Conservation (phyloP, 2,797 vertebrate genomes). For the Ataeniobius toweri region DNA sequence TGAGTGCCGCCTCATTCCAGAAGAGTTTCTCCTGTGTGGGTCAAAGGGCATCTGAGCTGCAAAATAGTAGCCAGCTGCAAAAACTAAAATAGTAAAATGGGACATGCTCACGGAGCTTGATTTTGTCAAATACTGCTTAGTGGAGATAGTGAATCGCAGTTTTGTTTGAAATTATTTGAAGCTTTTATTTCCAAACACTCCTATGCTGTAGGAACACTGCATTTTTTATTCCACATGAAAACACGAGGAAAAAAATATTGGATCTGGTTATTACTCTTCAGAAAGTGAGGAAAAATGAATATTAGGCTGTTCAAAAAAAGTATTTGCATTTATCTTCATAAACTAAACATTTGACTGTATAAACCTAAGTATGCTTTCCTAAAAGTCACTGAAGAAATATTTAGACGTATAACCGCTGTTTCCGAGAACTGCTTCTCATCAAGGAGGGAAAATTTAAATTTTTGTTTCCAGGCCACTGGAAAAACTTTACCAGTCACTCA, state of each 20-base stretch:
- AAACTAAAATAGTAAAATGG: conserved; percentile 32
- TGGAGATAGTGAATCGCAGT: conserved; percentile 25
- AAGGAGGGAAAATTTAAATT: neutral
- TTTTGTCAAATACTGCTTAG: conserved; percentile 48
- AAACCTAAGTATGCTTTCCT: neutral
- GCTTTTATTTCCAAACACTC: neutral
- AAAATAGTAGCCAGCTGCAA: neutral
- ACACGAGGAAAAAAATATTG: too few species aligned
- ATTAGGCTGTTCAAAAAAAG: neutral
- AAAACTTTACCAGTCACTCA: neutral
- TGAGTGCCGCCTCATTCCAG: conserved; percentile 53
- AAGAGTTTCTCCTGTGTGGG: conserved; percentile 62
- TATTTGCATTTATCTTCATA: neutral
- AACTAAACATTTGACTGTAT: neutral
- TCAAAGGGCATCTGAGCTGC: conserved; percentile 41
- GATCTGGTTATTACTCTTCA: neutral
- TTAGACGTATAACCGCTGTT: neutral
- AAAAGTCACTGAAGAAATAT: neutral
- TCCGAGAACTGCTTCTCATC: neutral
- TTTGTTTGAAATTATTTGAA: neutral
- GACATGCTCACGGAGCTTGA: conserved; percentile 34
- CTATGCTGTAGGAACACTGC: conserved; percentile 13
- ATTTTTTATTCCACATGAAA: conserved; percentile 8
- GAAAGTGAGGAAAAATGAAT: neutral
- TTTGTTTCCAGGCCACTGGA: neutral